phyloP scores from a whole-genome alignment of 1,140 invertebrate species.

The Lepidurus arcticus region DNA sequence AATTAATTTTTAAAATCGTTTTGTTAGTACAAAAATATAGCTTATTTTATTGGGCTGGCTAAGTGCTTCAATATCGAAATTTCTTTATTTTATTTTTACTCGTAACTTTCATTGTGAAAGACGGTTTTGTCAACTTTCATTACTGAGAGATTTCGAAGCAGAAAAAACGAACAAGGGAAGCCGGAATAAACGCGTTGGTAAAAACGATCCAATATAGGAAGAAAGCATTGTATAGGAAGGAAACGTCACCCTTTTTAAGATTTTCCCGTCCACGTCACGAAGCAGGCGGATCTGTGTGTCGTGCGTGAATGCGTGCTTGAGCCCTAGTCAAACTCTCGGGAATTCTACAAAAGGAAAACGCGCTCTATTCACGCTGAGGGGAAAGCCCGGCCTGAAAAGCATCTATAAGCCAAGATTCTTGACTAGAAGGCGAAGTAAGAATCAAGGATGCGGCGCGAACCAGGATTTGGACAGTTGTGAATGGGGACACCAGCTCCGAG shows the following conservation, averaged over 20 bases:
- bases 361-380: background rate
- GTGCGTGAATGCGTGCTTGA: background rate
- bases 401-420: background rate
- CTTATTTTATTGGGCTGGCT: no score
- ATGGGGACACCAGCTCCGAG: slow-evolving; percentile 12
- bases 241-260: background rate
- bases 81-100: no score
- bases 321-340: background rate
- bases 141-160: no score
- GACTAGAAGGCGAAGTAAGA: background rate
- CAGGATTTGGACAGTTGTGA: slow-evolving; percentile 4
- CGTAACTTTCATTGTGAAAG: no score
- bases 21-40: background rate
- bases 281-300: slow-evolving; percentile 1
- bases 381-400: background rate
- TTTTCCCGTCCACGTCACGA: background rate
- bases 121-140: no score
- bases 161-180: no score
- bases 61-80: no score
- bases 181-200: no score
- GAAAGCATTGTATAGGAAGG: no score
- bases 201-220: no score
- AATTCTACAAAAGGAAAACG: background rate
- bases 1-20: background rate
- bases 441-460: slow-evolving; percentile 14